phyloP scores from a whole-genome alignment of 2,888 invertebrate species.

The Loripinus fragilis region DNA sequence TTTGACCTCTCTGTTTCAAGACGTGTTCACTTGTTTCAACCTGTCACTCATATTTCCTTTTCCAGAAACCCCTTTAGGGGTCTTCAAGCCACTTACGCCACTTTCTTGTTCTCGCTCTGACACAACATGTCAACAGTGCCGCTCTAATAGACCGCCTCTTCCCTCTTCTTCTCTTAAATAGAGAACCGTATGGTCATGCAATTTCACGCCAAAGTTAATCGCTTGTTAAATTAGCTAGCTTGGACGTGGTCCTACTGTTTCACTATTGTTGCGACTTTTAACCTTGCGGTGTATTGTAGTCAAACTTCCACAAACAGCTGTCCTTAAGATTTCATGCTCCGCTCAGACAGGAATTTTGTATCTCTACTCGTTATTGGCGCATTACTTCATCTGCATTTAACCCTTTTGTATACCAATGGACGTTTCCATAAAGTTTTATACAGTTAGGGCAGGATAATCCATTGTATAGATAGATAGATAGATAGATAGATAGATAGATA shows the following conservation, averaged over 20 bases:
- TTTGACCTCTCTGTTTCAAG: background rate
- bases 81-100: background rate
- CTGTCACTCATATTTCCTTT: conserved; percentile 4
- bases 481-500: too few relatives aligned
- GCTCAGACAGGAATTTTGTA: too few relatives aligned
- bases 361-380: too few relatives aligned
- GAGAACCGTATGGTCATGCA: background rate
- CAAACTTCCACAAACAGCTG: background rate
- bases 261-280: background rate
- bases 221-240: conserved; percentile 34
- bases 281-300: background rate
- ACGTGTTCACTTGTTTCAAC: background rate
- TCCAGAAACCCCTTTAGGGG: conserved; percentile 3
- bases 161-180: background rate
- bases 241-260: background rate
- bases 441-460: too few relatives aligned
- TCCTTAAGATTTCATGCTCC: background rate
- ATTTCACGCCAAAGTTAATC: conserved; percentile 25
- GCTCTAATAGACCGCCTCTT: background rate
- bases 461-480: too few relatives aligned
- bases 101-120: background rate
- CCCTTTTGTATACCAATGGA: too few relatives aligned
- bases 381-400: too few relatives aligned
- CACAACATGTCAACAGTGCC: conserved; percentile 4
- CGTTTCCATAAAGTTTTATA: too few relatives aligned